Evolutionary conservation across 2,888 invertebrate species (phyloP), one percentile per base, ranked within the genome.

Genomic region (Eupithecia tripunctaria): DNA sequence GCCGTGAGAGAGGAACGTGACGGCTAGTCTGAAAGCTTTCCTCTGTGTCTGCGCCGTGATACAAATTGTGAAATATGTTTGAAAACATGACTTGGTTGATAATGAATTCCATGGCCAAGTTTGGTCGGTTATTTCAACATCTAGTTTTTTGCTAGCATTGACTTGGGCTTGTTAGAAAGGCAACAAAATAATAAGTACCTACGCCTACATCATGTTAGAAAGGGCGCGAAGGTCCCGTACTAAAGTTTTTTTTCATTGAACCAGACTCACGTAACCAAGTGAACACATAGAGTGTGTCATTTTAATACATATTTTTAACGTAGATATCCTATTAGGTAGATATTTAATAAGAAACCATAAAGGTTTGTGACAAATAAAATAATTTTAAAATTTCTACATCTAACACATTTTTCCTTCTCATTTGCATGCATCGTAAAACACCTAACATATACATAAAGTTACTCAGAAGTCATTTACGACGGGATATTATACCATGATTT

Each of bases 1-100:
- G 65, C 67, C 66, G 74, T 63, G 71, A 68, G 56, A 66, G 51
- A 27, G 63, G 69, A 71, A 68, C 74, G 74, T 74, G 74, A 74
- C 68, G 62, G 63, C 14, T 21, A 36, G 25, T 38, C 38, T 64
- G 71, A 71, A 74, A 65, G 68, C 29, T 56, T 32, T 71, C 32
- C 47, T 67, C 43, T 47, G 36, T 62, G 29, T 63, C 8, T n/a
- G 36, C 41, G 66, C 27, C 70, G 18, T 29, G 15, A 56, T 59
- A 18, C 25, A 63, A 71, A 71, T 36, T 71, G 47, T 66, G 65
- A 71, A 67, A 67, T 66, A 60, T 47, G 15, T 15, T 71, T 6
- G 64, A 36, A 64, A 64, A 64, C 64, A 64, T 64, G 64, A 64
- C 66, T 66, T 15, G 25, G 14, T 64, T 64, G 64, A 64, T 64